Base-by-base conservation (phyloP, 2,888 invertebrate genomes). In the Mechanitis messenoides region DNA sequence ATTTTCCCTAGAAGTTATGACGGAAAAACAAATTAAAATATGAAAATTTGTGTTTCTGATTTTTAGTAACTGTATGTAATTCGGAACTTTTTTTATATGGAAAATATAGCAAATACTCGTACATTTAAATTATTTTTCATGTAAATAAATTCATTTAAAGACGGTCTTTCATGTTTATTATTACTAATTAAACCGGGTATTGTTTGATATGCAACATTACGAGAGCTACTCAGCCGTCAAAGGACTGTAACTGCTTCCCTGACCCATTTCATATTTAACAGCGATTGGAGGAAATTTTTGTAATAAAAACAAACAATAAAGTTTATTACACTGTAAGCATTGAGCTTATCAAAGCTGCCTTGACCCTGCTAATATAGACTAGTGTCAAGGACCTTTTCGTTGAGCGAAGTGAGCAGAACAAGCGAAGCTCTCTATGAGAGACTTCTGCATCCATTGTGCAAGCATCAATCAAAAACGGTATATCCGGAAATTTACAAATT, bases 341-440 rank as follows among this genome's bases (percentile, higher is more conserved):
- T 82, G 79, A 84, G 80, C 77, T 78, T 74, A 79, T 82, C 81
- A 81, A 72, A 72, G 72, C 69, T 71, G 74, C 84, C 85, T 84
- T 86, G 85, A 85, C 86, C 86, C 75, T 63, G 68, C 50, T 71
- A 74, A 71, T 74, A 75, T 68, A 68, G 69, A 67, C 72, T 72
- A 72, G 73, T 77, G 81, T 84, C 84, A 85, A 83, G 85, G 84
- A 72, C 70, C 71, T 66, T 66, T 66, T 70, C 20, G 20, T 20
- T 20, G 20, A 20, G 20, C 20, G 20, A 20, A 20, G 20, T 20
- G 20, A 20, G 20, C 20, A 20, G 20, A 20, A 20, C 20, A 20
- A 20, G 20, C 20, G 20, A 20, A 20, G 20, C 20, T 20, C 20
- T 20, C 20, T 20, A 20, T 20, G 20, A 20, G 20, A 20, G 0